Conservation (phyloP, 2,797 vertebrate genomes). For the Spondyliosoma cantharus region DNA sequence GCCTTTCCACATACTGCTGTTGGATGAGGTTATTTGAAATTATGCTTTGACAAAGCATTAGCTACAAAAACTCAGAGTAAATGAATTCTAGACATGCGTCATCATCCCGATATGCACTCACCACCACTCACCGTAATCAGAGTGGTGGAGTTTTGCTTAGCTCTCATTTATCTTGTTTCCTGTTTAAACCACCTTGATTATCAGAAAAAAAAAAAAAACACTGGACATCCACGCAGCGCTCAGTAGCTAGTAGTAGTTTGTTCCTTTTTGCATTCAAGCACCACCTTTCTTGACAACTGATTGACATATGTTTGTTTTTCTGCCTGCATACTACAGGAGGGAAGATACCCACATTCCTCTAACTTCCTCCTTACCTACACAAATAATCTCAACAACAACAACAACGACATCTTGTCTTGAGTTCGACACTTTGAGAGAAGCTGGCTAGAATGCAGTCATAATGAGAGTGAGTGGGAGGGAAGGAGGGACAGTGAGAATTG, state of each 20-base stretch:
- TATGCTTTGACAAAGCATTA: neutral
- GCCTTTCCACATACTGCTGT: neutral
- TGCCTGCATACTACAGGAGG: conserved; percentile 3
- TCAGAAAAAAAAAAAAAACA: conserved; percentile 37
- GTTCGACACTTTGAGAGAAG: conserved; percentile 61
- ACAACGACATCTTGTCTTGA: conserved; percentile 50
- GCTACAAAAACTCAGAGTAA: neutral
- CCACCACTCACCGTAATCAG: neutral
- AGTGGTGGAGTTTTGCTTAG: neutral
- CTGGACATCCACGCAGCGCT: conserved; percentile 29
- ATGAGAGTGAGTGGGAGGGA: conserved; percentile 74
- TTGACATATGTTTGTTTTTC: conserved; percentile 62
- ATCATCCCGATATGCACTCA: neutral
- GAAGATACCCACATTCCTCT: conserved; percentile 23
- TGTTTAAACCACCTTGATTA: conserved; percentile 42
- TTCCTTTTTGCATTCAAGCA: conserved; percentile 16
- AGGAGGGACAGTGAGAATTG: conserved; percentile 59
- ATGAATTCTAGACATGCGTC: neutral
- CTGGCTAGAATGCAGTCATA: conserved; percentile 56
- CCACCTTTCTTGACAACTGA: conserved; percentile 17
- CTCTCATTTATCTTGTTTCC: conserved; percentile 42
- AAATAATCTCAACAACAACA: conserved; percentile 59
- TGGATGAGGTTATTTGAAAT: conserved; percentile 3
- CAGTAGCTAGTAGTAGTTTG: neutral
- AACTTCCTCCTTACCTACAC: conserved; percentile 25